Percentiles rank a stretch among this genome's conserved stretches.
Conservation (phyloP, 2,888 invertebrate genomes). For the Rhagophthalmus giganteus region DNA sequence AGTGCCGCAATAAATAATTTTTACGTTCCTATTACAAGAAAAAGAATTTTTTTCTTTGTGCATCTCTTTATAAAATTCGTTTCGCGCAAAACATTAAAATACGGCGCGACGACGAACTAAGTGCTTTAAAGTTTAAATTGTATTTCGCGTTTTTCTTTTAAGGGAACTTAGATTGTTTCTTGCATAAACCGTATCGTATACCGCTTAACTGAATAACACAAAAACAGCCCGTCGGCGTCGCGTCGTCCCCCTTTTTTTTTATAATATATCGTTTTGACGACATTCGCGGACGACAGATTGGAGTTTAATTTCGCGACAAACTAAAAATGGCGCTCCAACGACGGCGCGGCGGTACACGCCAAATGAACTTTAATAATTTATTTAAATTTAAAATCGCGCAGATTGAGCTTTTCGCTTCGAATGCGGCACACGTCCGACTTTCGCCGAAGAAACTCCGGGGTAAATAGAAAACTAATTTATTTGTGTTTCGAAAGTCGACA, state of each 20-base stretch:
- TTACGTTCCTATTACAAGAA: no score
- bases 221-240: no score
- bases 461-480: constrained; percentile 12
- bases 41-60: not conserved
- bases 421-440: not conserved
- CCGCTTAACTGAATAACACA: constrained; percentile 11
- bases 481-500: constrained; percentile 6
- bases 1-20: no score
- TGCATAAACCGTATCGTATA: constrained; percentile 17
- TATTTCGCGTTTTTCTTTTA: constrained; percentile 15
- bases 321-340: no score
- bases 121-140: constrained; percentile 18
- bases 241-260: no score
- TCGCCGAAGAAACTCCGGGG: constrained; percentile 1
- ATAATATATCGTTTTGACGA: no score
- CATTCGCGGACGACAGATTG: no score
- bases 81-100: constrained; percentile 16
- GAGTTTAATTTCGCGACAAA: no score
- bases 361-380: constrained; percentile 2
- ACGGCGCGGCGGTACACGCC: no score
- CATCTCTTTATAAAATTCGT: constrained; percentile 5
- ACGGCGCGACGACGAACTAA: constrained; percentile 12
- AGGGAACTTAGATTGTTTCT: constrained; percentile 14
- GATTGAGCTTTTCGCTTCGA: not conserved
- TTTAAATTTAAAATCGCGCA: constrained; percentile 1